Evolutionary conservation across 2,113 vertebrate species (phyloP), one percentile per base, ranked within the genome.

Genomic region (Ifrita kowaldi): DNA sequence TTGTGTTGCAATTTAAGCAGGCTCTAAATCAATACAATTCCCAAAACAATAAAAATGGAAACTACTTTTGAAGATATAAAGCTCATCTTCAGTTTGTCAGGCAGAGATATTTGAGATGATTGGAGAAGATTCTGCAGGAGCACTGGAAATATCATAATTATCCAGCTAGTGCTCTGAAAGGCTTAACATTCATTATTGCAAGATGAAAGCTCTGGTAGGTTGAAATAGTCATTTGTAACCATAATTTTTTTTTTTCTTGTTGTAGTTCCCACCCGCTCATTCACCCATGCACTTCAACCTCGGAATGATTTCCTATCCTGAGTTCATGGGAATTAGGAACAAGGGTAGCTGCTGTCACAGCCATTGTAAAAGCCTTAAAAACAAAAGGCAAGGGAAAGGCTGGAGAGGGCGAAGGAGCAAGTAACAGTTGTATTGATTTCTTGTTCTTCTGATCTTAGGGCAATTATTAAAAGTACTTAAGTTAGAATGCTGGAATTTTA

Each of bases 321-420:
- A 92, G 95, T 98, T 95, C 96, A 5, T 98, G 98, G 97, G 98
- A 98, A 98, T 87, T 52, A 26, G 0, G 41, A 89, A 86, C 95
- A 95, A 96, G 96, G 95, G 87, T 91, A 85, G 86, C 85, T 93
- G 95, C 97, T 98, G 96, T 95, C 69, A 16, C 28, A 87, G 69
- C 28, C 59, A 86, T 90, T 87, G 79, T 93, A 56, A 90, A 89
- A 96, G 89, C 84, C 73, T 64, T 37, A 52, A 81, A 74, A 92
- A 65, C 84, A 80, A 74, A 53, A 37, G 9, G 19, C 6, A 3
- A 17, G 16, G 33, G 46, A 23, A 59, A 80, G 33, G 55, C 24
- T 86, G 42, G 63, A 37, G 64, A 84, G 50, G 14, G 41, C 0
- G 0, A 60, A 68, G 21, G 89, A 96, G 94, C 87, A 95, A 82